Evolutionary conservation across 2,113 vertebrate species (phyloP), one percentile per base, ranked within the genome.

Genomic region (Ochotona princeps): DNA sequence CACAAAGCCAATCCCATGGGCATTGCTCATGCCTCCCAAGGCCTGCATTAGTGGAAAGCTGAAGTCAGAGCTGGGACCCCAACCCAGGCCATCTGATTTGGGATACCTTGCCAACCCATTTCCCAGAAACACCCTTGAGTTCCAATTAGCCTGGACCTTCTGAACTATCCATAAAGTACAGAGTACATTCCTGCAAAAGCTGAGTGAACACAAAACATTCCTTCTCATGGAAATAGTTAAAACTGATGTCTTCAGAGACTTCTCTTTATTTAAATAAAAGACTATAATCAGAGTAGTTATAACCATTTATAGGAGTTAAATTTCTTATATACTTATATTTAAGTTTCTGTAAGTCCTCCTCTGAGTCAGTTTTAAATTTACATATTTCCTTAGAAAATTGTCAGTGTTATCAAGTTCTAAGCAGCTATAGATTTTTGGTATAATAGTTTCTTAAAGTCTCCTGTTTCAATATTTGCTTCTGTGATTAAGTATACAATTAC

Each of bases 161-260:
- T 57, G 54, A 57, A 57, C 14, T 57, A 57, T 18, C 54, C 18
- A 57, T 57, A 57, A 57, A 18, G 54, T 8, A 51, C 4, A 54
- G 66, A 79, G 54, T 28, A 11, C 38, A 38, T 93, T 93, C 32
- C 30, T 70, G 84, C 35, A 87, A 72, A 47, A 18, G 83, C 18
- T 84, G 44, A 57, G 15, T 86, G 60, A 89, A 61, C 9, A 38
- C 35, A n/a, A 89, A 95, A 51, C 11, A 44, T 32, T 93, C 83
- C 30, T 93, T 79, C 47, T 38, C 8, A 87, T 83, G 75, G 82
- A 91, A 94, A 70, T 32, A 35, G 86, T 89, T 63, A 89, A 25
- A 66, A 0, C 10, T 82, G 79, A 66, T 61, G 23, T 51, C 23
- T 63, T 76, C 65, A 57, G 17, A 4, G 8, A 35, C 5, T 51